Evolutionary conservation across 2,797 vertebrate genomes (phyloP).

Genomic region (Diceros bicornis): DNA sequence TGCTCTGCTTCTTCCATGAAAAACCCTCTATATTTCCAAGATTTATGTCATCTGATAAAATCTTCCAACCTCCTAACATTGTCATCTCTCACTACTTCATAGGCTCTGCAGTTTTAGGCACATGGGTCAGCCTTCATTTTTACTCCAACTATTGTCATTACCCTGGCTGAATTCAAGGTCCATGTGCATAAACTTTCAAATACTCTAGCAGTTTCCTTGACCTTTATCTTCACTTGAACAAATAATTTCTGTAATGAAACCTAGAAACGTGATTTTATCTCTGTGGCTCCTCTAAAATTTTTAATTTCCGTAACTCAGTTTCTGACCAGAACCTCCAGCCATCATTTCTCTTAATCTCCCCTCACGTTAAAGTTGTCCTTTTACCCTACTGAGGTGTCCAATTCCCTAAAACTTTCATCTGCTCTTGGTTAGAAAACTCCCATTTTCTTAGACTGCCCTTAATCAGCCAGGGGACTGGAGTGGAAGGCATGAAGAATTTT

Average conservation of each 20-base stretch:
- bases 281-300: not conserved
- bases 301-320: not conserved
- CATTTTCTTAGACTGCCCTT: not conserved
- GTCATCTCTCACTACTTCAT: not conserved
- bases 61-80: not conserved
- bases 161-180: not conserved
- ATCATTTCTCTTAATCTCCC: not conserved
- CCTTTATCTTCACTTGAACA: not conserved
- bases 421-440: not conserved
- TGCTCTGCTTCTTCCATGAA: not conserved
- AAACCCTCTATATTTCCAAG: not conserved
- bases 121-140: not conserved
- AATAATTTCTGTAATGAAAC: not conserved
- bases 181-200: not conserved
- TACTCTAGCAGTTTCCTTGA: not conserved
- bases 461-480: not conserved
- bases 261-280: not conserved
- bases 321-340: not conserved
- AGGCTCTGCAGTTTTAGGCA: not conserved
- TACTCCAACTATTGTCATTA: not conserved
- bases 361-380: not conserved
- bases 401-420: not conserved
- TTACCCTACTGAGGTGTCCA: not conserved
- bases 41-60: not conserved
- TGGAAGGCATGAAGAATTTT: not conserved